These are phyloP conservation scores for Notoglanidium macrostoma DNA, from an alignment of 2,797 vertebrate genomes.

Conservation along the genomic window DNA sequence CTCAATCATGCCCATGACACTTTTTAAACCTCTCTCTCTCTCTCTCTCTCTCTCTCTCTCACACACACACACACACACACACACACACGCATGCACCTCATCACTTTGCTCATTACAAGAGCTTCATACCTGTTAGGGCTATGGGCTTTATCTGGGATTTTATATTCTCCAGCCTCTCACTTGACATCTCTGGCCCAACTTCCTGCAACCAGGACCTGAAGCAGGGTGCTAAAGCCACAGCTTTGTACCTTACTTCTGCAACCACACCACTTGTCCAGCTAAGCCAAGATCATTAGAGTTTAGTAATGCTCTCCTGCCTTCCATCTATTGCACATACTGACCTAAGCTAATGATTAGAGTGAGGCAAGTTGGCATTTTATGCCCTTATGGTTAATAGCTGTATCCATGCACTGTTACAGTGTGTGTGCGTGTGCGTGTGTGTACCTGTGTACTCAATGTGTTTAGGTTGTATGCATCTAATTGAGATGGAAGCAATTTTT, in stretches of 20 bases:
- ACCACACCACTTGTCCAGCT: conserved; percentile 66
- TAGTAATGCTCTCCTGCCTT: conserved; percentile 63
- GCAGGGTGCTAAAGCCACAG: conserved; percentile 30
- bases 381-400: conserved; percentile 29
- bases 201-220: conserved; percentile 68
- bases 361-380: conserved; percentile 54
- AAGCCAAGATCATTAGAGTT: conserved; percentile 75
- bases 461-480: conserved; percentile 63
- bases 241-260: conserved; percentile 72
- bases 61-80: conserved; percentile 23
- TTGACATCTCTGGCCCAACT: conserved; percentile 73
- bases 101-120: conserved; percentile 77
- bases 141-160: conserved; percentile 78
- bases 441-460: conserved; percentile 38
- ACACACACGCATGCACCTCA: conserved; percentile 67
- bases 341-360: conserved; percentile 64
- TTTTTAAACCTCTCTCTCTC: neutral
- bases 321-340: conserved; percentile 63
- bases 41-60: conserved; percentile 14
- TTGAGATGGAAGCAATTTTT: conserved; percentile 78
- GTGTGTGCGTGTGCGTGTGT: conserved; percentile 12
- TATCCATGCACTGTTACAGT: conserved; percentile 46
- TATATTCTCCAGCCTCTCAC: conserved; percentile 73
- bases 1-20: conserved; percentile 58
- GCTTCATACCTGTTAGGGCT: conserved; percentile 74